A percentile compares a stretch with the other conserved stretches of the same genome.
phyloP scores from a whole-genome alignment of 2,113 vertebrate genomes.

The Colistium nudipinnis region DNA sequence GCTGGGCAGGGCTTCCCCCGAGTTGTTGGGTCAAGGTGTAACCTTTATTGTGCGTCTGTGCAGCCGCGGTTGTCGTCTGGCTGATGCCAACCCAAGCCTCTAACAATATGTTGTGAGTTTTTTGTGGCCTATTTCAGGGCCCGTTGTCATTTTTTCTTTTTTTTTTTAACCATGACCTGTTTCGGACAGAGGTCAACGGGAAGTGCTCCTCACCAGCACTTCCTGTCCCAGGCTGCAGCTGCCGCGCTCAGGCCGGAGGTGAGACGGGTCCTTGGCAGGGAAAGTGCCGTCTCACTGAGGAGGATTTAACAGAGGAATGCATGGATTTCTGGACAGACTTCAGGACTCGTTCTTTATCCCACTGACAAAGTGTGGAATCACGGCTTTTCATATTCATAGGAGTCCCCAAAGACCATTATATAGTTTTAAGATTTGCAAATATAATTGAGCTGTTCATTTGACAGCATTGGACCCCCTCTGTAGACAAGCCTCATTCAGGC shows the following conservation, averaged over 20 bases:
- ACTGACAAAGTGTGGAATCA: conserved; percentile 55
- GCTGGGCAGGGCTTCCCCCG: conserved; percentile 18
- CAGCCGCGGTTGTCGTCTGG: background rate
- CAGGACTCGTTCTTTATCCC: conserved; percentile 68
- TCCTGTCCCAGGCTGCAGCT: conserved; percentile 63
- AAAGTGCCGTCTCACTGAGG: conserved; percentile 64
- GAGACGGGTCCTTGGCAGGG: conserved; percentile 61
- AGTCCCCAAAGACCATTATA: conserved; percentile 32
- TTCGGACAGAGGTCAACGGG: conserved; percentile 32
- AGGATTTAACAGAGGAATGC: conserved; percentile 76
- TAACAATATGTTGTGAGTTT: background rate
- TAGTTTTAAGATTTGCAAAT: conserved; percentile 31
- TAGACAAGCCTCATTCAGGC: conserved; percentile 27
- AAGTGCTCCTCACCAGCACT: conserved; percentile 51
- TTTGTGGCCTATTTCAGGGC: background rate
- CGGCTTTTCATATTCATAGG: conserved; percentile 72
- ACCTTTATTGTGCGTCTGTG: background rate
- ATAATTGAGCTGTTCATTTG: conserved; percentile 61
- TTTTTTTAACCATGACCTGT: background rate
- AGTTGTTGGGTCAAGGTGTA: conserved; percentile 23
- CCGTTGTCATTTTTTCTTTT: background rate
- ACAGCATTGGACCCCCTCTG: conserved; percentile 57
- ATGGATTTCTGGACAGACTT: conserved; percentile 64
- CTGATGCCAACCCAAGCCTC: background rate
- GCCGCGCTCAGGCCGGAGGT: conserved; percentile 58